These are phyloP conservation scores for Halesus radiatus DNA, from an alignment of 1,140 invertebrate genomes.

Conservation along the genomic window DNA sequence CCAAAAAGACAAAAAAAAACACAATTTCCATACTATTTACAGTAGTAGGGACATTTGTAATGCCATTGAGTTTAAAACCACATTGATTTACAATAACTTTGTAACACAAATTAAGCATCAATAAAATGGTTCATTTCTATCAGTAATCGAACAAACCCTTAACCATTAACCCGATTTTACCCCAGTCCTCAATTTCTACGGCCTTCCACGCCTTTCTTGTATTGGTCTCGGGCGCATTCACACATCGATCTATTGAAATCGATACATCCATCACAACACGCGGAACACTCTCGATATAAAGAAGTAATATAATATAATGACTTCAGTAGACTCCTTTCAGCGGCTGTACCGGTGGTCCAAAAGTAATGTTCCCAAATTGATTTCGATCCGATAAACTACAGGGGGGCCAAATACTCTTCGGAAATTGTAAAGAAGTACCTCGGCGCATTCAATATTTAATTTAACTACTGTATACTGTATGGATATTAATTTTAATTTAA, in stretches of 20 bases:
- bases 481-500: slow-evolving; percentile 13
- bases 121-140: too few species aligned
- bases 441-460: slow-evolving; percentile 21
- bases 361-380: slow-evolving; percentile 33
- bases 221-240: slow-evolving; percentile 10
- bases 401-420: background rate
- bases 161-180: too few species aligned
- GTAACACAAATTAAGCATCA: too few species aligned
- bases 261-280: background rate
- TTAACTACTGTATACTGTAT: slow-evolving; percentile 20
- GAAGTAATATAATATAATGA: background rate
- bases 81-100: too few species aligned
- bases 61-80: too few species aligned
- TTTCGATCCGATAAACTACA: slow-evolving; percentile 23
- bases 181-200: too few species aligned
- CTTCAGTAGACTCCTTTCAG: slow-evolving; percentile 1
- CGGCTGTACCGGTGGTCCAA: slow-evolving; percentile 14
- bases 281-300: background rate
- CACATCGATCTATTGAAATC: background rate
- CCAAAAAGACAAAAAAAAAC: too few species aligned
- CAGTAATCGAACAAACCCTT: too few species aligned
- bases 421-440: background rate
- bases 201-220: too few species aligned
- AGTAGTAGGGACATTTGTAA: too few species aligned
- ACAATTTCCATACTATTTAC: too few species aligned